Percentiles rank a stretch among this genome's conserved stretches.
phyloP scores from a whole-genome alignment of 2,797 vertebrate genomes.

The Enteromius mattozi region DNA sequence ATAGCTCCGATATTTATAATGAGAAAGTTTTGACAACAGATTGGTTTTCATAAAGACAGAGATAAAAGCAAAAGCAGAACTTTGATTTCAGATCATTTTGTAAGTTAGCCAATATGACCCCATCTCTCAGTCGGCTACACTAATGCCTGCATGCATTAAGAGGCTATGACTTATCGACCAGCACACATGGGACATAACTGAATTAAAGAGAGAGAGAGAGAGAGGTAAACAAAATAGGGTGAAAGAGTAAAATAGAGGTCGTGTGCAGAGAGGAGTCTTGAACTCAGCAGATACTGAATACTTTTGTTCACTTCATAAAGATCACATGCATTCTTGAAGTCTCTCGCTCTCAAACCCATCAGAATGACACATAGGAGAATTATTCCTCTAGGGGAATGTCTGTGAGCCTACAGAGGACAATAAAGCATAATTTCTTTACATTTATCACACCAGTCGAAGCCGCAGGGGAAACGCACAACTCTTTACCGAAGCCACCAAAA shows the following conservation, averaged over 20 bases:
- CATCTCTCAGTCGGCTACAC: not conserved
- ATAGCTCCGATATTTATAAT: not conserved
- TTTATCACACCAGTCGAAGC: conserved; percentile 16
- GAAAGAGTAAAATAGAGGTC: not conserved
- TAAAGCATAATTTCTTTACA: conserved; percentile 26
- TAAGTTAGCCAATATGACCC: conserved; percentile 13
- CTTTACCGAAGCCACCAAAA: conserved; percentile 5
- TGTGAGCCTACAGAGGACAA: conserved; percentile 13
- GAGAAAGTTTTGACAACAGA: not conserved
- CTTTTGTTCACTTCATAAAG: conserved; percentile 19
- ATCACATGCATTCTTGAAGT: not conserved
- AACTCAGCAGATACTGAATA: not conserved
- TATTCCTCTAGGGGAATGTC: not conserved
- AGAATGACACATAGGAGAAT: conserved; percentile 13
- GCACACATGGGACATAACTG: conserved; percentile 35
- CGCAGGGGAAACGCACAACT: conserved; percentile 1
- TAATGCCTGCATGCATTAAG: conserved; percentile 37
- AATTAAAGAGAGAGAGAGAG: conserved; percentile 29
- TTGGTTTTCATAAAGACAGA: not conserved
- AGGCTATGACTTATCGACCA: conserved; percentile 23
- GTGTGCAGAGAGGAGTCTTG: not conserved
- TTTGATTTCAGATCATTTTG: conserved; percentile 28
- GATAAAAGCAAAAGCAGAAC: conserved; percentile 7
- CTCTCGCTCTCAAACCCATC: not conserved
- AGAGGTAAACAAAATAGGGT: not conserved